A percentile compares a stretch with the other conserved stretches of the same genome.
Evolutionary conservation across 2,888 invertebrate species (phyloP).

Genomic region (Andricus quercusramuli): DNA sequence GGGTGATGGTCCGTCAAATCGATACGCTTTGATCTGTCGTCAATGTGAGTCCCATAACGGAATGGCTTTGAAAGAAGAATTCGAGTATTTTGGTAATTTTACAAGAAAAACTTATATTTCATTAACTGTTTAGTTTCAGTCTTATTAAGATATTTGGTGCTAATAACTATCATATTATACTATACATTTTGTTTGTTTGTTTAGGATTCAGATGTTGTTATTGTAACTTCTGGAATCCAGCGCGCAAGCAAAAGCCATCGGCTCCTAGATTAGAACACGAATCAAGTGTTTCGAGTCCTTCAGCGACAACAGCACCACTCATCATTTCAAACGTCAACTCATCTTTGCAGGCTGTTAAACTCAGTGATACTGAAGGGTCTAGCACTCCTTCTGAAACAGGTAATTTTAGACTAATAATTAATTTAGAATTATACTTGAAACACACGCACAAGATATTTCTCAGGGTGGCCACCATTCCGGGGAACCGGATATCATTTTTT

Average conservation of each 20-base stretch:
- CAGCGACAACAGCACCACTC: conserved; percentile 31
- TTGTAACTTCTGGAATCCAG: conserved; percentile 91
- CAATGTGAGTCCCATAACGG: conserved; percentile 97
- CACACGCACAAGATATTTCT: background rate
- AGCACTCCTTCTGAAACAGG: conserved; percentile 66
- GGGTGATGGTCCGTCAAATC: conserved; percentile 96
- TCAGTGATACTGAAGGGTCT: conserved; percentile 52
- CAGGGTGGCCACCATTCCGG: no score
- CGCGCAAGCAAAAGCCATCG: conserved; percentile 91
- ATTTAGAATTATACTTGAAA: background rate
- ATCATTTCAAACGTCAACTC: conserved; percentile 42
- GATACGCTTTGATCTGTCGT: conserved; percentile 96
- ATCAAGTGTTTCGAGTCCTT: conserved; percentile 50
- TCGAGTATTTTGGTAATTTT: conserved; percentile 82
- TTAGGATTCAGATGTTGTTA: conserved; percentile 94
- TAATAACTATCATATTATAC: background rate
- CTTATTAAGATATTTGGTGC: background rate
- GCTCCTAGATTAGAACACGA: conserved; percentile 83
- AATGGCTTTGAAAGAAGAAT: conserved; percentile 87
- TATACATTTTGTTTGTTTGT: conserved; percentile 28
- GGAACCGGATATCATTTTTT: no score
- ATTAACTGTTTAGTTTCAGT: background rate
- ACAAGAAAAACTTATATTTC: background rate
- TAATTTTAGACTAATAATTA: conserved; percentile 44
- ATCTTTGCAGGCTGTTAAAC: conserved; percentile 47